phyloP scores from a whole-genome alignment of 2,888 invertebrate genomes.

The Calameuta pallipes region DNA sequence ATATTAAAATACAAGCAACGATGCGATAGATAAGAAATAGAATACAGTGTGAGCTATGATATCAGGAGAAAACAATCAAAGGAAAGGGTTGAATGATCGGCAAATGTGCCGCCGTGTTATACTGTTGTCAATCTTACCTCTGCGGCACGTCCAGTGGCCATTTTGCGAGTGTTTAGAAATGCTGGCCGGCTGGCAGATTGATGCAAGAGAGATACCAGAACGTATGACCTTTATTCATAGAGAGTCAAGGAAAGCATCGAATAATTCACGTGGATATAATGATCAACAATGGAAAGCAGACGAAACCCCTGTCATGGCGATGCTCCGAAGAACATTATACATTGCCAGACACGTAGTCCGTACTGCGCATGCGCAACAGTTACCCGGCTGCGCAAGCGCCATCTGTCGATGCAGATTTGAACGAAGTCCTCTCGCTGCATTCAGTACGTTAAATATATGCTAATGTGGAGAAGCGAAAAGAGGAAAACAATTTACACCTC shows the following conservation, averaged over 20 bases:
- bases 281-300: constrained; percentile 39
- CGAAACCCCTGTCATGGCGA: constrained; percentile 31
- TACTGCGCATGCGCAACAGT: no score
- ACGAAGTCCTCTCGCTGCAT: no score
- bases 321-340: neutral
- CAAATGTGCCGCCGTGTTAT: neutral
- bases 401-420: no score
- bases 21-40: neutral
- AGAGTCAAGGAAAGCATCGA: constrained; percentile 10
- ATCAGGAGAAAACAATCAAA: neutral
- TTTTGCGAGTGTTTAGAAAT: constrained; percentile 16
- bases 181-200: constrained; percentile 1
- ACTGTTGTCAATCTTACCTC: constrained; percentile 17
- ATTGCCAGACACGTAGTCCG: no score
- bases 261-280: constrained; percentile 14
- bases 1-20: neutral
- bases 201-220: neutral
- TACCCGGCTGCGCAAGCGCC: no score
- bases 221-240: constrained; percentile 9
- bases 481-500: no score
- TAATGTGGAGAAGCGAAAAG: no score
- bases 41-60: neutral
- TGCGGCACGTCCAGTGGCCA: constrained; percentile 20
- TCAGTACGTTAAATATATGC: no score
- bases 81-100: neutral